Evolutionary conservation across 2,797 vertebrate genomes (phyloP).

Genomic region (Semaprochilodus insignis): DNA sequence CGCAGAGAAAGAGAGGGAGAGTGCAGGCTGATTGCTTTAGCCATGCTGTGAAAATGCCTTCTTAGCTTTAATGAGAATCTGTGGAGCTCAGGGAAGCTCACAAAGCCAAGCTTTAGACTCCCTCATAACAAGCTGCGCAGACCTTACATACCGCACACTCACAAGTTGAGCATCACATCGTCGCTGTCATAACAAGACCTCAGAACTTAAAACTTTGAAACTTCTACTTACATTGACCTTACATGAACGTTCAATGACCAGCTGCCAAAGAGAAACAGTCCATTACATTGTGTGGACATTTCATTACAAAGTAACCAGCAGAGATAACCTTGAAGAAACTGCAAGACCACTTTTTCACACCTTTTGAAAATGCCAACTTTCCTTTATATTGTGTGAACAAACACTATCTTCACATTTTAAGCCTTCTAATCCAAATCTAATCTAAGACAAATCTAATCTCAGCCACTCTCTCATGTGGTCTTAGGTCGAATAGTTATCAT

Average conservation of each 20-base stretch:
- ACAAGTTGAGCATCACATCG: background rate
- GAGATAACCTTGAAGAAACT: too few species aligned
- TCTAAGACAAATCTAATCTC: too few species aligned
- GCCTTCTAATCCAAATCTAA: too few species aligned
- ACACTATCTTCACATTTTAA: too few species aligned
- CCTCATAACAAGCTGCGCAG: background rate
- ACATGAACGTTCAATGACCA: background rate
- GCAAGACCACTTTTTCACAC: too few species aligned
- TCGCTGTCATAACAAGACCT: background rate
- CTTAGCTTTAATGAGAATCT: conserved; percentile 56
- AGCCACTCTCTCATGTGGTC: too few species aligned
- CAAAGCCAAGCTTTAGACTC: conserved; percentile 31
- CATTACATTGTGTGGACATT: too few species aligned
- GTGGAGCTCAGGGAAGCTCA: conserved; percentile 32
- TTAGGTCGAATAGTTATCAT: too few species aligned
- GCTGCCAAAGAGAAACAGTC: too few species aligned
- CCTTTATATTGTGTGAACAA: too few species aligned
- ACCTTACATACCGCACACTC: background rate
- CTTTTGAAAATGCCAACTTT: too few species aligned
- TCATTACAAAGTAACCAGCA: too few species aligned
- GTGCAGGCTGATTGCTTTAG: conserved; percentile 40
- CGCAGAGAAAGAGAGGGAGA: conserved; percentile 15
- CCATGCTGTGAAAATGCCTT: conserved; percentile 51
- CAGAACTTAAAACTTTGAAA: background rate
- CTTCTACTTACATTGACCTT: background rate